A percentile compares a stretch with the other conserved stretches of the same genome.
phyloP scores from a whole-genome alignment of 2,797 vertebrate species.

The Syngnathus acus region DNA sequence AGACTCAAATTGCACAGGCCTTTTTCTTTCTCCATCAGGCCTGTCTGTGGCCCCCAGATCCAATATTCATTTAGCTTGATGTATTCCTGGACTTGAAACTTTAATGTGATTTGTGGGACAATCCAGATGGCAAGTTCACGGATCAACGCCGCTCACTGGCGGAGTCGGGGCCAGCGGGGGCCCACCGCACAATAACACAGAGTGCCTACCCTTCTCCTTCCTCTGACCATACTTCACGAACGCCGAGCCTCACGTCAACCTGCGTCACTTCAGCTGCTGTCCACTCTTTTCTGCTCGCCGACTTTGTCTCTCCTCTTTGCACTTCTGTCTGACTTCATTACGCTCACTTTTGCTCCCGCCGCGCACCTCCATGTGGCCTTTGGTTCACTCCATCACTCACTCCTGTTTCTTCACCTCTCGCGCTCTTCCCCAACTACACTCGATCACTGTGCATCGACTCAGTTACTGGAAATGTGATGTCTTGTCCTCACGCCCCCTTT shows the following conservation, averaged over 20 bases:
- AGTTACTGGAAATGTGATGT: conserved; percentile 43
- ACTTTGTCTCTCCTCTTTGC: conserved; percentile 21
- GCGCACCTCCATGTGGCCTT: conserved; percentile 48
- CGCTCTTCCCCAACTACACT: conserved; percentile 21
- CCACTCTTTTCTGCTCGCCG: conserved; percentile 15
- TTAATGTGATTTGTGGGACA: conserved; percentile 80
- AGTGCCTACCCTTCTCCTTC: conserved; percentile 42
- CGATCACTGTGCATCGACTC: conserved; percentile 21
- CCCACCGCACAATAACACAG: conserved; percentile 68
- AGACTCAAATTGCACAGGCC: conserved; percentile 54
- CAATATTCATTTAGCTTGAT: conserved; percentile 80
- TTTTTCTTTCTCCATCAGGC: conserved; percentile 62
- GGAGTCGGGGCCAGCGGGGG: conserved; percentile 62
- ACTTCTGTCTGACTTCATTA: conserved; percentile 54
- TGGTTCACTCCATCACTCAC: conserved; percentile 52
- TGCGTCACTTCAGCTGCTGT: conserved; percentile 2
- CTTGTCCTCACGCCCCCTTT: conserved; percentile 36
- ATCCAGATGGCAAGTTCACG: conserved; percentile 79
- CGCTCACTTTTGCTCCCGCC: conserved; percentile 42
- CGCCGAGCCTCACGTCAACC: conserved; percentile 17
- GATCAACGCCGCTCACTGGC: conserved; percentile 73
- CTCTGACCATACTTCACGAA: conserved; percentile 31
- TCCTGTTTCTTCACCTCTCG: conserved; percentile 39
- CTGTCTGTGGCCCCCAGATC: conserved; percentile 63
- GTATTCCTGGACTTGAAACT: conserved; percentile 76